Conservation (phyloP, 2,888 invertebrate species). For the Rhyacophila evoluta region DNA sequence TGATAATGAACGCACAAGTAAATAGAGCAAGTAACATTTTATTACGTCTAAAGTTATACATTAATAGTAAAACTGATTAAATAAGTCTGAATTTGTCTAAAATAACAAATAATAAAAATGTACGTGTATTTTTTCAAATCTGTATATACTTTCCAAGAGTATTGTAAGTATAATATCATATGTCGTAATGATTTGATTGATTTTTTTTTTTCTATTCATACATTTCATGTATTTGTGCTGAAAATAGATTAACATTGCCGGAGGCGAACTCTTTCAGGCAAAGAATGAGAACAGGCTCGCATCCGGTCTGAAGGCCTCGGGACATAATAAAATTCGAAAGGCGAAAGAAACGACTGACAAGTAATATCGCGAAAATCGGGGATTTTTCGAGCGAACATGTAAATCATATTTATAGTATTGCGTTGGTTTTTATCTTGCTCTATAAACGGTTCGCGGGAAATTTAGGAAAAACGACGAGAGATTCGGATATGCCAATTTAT, state of each 20-base stretch:
- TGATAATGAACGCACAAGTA: too few species aligned
- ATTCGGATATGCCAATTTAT: constrained; percentile 15
- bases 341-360: constrained; percentile 48
- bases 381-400: constrained; percentile 44
- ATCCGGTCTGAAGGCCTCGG: constrained; percentile 39
- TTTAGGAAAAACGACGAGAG: constrained; percentile 1
- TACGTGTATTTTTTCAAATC: too few species aligned
- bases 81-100: too few species aligned
- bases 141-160: too few species aligned
- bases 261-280: not conserved
- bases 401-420: constrained; percentile 53
- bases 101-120: too few species aligned
- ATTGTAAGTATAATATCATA: too few species aligned
- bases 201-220: too few species aligned
- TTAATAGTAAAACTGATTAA: too few species aligned
- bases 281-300: constrained; percentile 23
- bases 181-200: too few species aligned
- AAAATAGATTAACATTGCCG: not conserved
- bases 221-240: too few species aligned
- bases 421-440: constrained; percentile 14
- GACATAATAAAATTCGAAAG: constrained; percentile 45
- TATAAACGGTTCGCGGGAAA: constrained; percentile 16
- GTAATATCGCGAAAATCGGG: constrained; percentile 44
- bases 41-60: too few species aligned
- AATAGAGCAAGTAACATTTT: too few species aligned